Base-by-base conservation (phyloP, 1,140 invertebrate genomes). In the Euura saliciscinereae region DNA sequence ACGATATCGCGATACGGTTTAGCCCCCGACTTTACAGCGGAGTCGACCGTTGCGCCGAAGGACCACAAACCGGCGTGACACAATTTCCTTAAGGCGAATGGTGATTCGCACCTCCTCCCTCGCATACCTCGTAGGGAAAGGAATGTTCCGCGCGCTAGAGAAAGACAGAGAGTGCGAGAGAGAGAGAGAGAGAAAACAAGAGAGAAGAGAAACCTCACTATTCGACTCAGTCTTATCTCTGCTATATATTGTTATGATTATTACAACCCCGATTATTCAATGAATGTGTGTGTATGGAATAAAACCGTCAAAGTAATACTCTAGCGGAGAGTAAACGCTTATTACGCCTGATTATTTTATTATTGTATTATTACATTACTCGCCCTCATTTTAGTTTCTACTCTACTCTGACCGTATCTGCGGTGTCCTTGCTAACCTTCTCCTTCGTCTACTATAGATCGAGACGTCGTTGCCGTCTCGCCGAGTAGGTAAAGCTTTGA, bases 81-180 rank as follows among this genome's bases (percentile, higher is more conserved):
- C 83, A 84, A 82, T 83, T 85, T 81, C 78, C 74, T 70, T 73
- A 65, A 72, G 65, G 71, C 74, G 76, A 74, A 59, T n/a, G 51
- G 51, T 59, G 51, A 59, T 59, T 59, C 51, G 51, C 51, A 59
- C 51, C 51, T 59, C 51, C 72, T 76, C 78, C 65, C 75, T 69
- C 68, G 68, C 45, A 46, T 59, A 43, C 66, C 8, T 46, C 43
- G 43, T 44, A 76, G 79, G 77, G 79, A 82, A 82, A 82, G 80
- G 80, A 82, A 82, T 80, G 78, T 82, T 82, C 80, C 78, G 78
- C 76, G 76, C 75, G 71, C 73, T 68, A 44, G 66, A 67, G 66
- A 67, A 10, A 44, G 3, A 42, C 11, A 67, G 0, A 44, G 43
- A 44, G 5, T 8, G 13, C 1, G 74, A 72, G 73, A 45, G 70